Evolutionary conservation across 2,888 invertebrate species (phyloP).

Genomic region (Cylloceria caligata): DNA sequence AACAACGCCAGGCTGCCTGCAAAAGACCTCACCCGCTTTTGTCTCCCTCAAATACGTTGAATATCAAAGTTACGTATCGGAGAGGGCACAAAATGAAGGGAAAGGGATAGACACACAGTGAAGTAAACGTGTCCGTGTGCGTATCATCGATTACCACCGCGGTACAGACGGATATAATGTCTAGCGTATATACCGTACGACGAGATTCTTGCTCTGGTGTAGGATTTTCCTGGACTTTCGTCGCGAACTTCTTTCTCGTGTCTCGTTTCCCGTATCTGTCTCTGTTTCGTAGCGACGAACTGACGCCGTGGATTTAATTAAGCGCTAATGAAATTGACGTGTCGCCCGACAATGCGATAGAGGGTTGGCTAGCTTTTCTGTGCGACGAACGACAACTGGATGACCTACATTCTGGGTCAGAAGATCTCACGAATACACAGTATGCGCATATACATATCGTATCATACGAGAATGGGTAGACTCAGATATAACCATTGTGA

Average conservation of each 20-base stretch:
- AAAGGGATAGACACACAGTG: background rate
- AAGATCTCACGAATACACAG: conserved; percentile 35
- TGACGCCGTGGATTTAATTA: conserved; percentile 78
- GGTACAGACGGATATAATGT: too few species aligned
- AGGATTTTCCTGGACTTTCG: conserved; percentile 39
- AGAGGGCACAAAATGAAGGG: conserved; percentile 20
- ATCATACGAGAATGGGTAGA: background rate
- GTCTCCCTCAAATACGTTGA: background rate
- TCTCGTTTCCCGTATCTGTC: conserved; percentile 65
- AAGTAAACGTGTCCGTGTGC: conserved; percentile 3
- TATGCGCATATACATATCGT: background rate
- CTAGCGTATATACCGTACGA: background rate
- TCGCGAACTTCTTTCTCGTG: conserved; percentile 52
- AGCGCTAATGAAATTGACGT: conserved; percentile 79
- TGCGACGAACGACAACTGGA: conserved; percentile 44
- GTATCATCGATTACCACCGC: too few species aligned
- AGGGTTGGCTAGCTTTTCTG: conserved; percentile 25
- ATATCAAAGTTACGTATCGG: conserved; percentile 12
- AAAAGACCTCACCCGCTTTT: conserved; percentile 32
- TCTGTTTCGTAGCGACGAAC: conserved; percentile 65
- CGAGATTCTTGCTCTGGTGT: conserved; percentile 25
- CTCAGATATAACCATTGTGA: background rate
- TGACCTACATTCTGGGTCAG: conserved; percentile 56
- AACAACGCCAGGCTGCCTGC: conserved; percentile 56
- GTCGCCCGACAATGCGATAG: conserved; percentile 67